These are phyloP conservation scores for Nebria salina DNA, from an alignment of 2,888 invertebrate species.

Conservation along the genomic window DNA sequence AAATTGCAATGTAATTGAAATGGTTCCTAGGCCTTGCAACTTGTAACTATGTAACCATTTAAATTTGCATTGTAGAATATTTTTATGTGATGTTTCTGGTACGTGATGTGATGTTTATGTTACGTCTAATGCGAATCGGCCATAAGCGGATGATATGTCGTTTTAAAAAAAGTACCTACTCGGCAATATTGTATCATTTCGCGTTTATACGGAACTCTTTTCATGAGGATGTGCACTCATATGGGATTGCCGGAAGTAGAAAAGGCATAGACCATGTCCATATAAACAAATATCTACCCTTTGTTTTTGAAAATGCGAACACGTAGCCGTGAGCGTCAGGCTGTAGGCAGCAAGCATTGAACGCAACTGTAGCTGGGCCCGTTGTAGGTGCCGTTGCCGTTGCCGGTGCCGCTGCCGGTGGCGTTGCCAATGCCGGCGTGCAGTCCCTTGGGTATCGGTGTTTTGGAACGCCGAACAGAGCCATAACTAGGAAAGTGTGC, in stretches of 20 bases:
- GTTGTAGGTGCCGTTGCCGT: not conserved
- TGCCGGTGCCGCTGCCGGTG: not conserved
- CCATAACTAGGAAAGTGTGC: slow-evolving; percentile 40
- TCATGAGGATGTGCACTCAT: not conserved
- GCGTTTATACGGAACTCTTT: not conserved
- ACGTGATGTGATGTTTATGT: no score
- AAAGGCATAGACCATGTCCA: not conserved
- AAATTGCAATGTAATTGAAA: no score
- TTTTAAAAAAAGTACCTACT: not conserved
- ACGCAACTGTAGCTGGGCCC: not conserved
- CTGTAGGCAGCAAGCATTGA: slow-evolving; percentile 3
- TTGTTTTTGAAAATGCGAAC: slow-evolving; percentile 10
- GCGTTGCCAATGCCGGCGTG: not conserved
- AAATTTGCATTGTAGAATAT: no score
- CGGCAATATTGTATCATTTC: not conserved
- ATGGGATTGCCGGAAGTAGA: not conserved
- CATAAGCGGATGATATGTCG: not conserved
- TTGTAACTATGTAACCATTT: no score
- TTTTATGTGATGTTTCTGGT: no score
- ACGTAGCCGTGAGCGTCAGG: not conserved
- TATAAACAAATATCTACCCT: not conserved
- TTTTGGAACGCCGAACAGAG: slow-evolving; percentile 30
- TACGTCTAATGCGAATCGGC: not conserved
- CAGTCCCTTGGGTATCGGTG: slow-evolving; percentile 21
- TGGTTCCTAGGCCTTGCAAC: no score